phyloP scores from a whole-genome alignment of 2,888 invertebrate species.

The Rhagium mordax region DNA sequence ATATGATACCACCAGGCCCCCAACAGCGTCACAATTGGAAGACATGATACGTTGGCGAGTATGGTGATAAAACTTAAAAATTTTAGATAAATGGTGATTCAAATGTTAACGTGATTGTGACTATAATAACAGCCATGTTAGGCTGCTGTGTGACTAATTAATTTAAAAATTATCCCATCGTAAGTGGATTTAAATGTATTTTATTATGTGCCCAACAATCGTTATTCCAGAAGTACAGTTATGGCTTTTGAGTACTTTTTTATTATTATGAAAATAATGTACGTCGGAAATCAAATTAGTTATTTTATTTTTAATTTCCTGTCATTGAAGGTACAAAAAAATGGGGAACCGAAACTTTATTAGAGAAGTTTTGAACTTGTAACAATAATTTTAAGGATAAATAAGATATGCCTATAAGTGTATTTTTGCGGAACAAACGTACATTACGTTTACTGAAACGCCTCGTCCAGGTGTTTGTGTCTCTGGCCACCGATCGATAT shows the following conservation, averaged over 20 bases:
- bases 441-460: too few species aligned
- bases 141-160: slow-evolving; percentile 21
- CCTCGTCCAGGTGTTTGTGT: too few species aligned
- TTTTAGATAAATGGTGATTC: slow-evolving; percentile 42
- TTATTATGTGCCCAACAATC: slow-evolving; percentile 33
- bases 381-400: too few species aligned
- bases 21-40: slow-evolving; percentile 76
- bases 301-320: background rate
- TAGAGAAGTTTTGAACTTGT: too few species aligned
- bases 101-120: slow-evolving; percentile 19
- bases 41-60: slow-evolving; percentile 69
- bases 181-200: slow-evolving; percentile 38
- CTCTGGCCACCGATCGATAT: too few species aligned
- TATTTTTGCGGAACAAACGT: too few species aligned
- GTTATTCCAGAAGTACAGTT: slow-evolving; percentile 49
- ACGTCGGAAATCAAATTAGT: background rate
- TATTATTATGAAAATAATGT: slow-evolving; percentile 4
- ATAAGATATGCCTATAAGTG: too few species aligned
- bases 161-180: slow-evolving; percentile 34
- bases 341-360: too few species aligned
- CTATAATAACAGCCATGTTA: slow-evolving; percentile 3
- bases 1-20: slow-evolving; percentile 88
- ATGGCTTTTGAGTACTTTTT: background rate
- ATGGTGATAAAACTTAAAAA: slow-evolving; percentile 42
- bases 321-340: too few species aligned